Percentiles rank a stretch among this genome's conserved stretches.
These are phyloP conservation scores for Acanthornis magna DNA, from an alignment of 2,797 vertebrate genomes.

Conservation along the genomic window DNA sequence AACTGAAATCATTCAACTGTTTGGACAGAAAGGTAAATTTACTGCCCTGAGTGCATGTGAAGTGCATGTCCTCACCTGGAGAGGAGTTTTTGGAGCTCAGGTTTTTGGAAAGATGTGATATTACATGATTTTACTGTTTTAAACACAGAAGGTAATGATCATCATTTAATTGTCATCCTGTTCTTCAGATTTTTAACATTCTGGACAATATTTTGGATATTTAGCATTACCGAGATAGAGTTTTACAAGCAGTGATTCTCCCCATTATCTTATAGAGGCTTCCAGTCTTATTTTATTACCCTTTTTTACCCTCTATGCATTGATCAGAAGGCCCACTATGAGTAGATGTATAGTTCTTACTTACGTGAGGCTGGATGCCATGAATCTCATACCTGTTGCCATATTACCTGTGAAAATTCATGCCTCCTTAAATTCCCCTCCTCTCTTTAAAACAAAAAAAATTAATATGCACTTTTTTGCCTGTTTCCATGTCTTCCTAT, in stretches of 20 bases:
- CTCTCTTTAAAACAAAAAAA: neutral
- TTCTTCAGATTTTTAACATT: neutral
- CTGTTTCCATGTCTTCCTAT: neutral
- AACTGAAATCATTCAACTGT: neutral
- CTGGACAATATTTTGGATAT: neutral
- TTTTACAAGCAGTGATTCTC: neutral
- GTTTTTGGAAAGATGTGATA: neutral
- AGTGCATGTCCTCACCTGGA: neutral
- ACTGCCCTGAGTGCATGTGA: neutral
- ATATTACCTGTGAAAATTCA: neutral
- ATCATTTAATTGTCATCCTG: neutral
- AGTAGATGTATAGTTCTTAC: neutral
- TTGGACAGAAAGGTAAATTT: neutral
- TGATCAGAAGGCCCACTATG: neutral
- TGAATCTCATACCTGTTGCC: neutral
- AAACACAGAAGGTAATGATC: neutral
- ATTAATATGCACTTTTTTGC: accelerated
- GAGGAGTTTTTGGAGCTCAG: neutral
- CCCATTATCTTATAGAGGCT: neutral
- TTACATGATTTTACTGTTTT: neutral
- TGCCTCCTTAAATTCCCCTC: neutral
- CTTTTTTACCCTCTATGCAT: neutral
- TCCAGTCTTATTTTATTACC: neutral
- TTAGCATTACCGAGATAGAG: neutral
- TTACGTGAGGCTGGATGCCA: neutral